A percentile compares a stretch with the other conserved stretches of the same genome.
phyloP scores from a whole-genome alignment of 2,797 vertebrate genomes.

The Coluber constrictor region DNA sequence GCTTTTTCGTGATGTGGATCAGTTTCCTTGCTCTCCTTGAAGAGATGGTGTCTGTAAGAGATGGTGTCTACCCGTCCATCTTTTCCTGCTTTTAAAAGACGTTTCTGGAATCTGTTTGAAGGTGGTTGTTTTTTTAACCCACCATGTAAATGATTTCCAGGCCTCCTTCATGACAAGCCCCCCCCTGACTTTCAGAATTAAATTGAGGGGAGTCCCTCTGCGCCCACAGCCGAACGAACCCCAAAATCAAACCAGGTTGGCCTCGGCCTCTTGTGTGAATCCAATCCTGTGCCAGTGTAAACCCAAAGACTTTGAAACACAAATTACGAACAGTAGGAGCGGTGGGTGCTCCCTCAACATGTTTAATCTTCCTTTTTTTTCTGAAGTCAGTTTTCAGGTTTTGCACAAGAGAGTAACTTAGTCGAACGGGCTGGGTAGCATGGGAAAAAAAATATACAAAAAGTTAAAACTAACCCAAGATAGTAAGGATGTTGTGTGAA shows the following conservation, averaged over 20 bases:
- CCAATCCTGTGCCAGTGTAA: background rate
- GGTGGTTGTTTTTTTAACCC: too few relatives aligned
- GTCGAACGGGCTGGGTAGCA: background rate
- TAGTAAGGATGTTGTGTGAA: background rate
- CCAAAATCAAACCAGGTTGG: background rate
- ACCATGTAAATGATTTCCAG: background rate
- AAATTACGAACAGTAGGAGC: background rate
- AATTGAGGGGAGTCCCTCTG: background rate
- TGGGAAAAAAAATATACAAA: background rate
- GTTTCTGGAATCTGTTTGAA: too few relatives aligned
- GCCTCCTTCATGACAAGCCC: background rate
- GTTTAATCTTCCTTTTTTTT: too few relatives aligned
- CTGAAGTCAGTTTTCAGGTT: background rate
- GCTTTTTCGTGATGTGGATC: background rate
- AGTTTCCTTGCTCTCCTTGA: background rate
- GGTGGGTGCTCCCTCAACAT: background rate
- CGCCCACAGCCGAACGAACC: background rate
- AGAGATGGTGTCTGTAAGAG: background rate
- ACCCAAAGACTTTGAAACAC: background rate
- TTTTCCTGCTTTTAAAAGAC: too few relatives aligned
- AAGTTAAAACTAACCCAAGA: background rate
- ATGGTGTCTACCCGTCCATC: background rate
- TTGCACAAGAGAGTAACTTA: background rate
- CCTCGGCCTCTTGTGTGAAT: background rate
- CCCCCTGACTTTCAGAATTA: background rate